Conservation (phyloP, 2,113 vertebrate genomes). For the Camelus bactrianus region DNA sequence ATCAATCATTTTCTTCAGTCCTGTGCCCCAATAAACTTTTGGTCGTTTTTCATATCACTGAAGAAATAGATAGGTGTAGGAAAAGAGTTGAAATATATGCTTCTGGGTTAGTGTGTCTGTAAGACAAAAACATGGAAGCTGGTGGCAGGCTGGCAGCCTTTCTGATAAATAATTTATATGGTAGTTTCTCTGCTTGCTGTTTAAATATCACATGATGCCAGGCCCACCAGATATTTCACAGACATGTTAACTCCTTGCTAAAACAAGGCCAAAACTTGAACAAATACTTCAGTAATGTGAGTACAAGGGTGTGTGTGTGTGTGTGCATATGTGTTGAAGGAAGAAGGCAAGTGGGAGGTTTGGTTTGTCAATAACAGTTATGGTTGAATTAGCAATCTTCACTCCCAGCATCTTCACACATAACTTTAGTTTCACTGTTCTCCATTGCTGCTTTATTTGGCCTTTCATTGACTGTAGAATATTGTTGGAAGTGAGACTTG, state of each 20-base stretch:
- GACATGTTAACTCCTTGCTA: slow-evolving; percentile 28
- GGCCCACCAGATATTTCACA: slow-evolving; percentile 2
- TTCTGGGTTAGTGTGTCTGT: not conserved
- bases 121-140: not conserved
- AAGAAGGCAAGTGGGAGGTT: not conserved
- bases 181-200: not conserved
- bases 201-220: not conserved
- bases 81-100: slow-evolving; percentile 11
- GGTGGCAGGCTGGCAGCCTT: not conserved
- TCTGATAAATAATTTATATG: not conserved
- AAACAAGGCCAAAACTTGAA: not conserved
- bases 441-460: slow-evolving; percentile 44
- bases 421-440: slow-evolving; percentile 42
- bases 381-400: not conserved
- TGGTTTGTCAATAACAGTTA: not conserved
- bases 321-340: not conserved
- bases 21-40: not conserved
- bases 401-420: not conserved
- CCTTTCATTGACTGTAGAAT: slow-evolving; percentile 4
- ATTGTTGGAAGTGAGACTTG: slow-evolving; percentile 17
- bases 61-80: not conserved
- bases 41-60: not conserved
- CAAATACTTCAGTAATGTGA: not conserved
- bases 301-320: not conserved
- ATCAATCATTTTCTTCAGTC: not conserved